Evolutionary conservation across 2,888 invertebrate genomes (phyloP).

Genomic region (Schizaphis graminum): DNA sequence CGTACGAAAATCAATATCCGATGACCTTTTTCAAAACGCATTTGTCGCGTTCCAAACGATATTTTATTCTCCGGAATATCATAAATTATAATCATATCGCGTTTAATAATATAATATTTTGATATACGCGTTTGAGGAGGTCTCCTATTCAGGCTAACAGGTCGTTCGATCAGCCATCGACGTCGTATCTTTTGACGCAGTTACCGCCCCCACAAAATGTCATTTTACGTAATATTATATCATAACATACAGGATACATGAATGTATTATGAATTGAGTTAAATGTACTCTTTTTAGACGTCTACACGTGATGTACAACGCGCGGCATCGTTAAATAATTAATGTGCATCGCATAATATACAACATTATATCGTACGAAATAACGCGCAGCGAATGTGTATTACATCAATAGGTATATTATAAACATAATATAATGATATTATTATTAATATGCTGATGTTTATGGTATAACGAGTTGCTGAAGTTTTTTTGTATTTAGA

Average conservation of each 20-base stretch:
- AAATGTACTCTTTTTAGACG: neutral
- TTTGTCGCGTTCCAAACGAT: neutral
- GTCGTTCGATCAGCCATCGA: neutral
- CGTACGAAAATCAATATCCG: constrained; percentile 36
- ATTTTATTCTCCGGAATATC: neutral
- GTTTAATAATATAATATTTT: neutral
- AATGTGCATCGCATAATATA: neutral
- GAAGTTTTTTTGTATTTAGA: neutral
- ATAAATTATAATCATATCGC: neutral
- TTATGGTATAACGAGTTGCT: neutral
- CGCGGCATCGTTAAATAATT: neutral
- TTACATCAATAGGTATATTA: neutral
- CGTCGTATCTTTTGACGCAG: neutral
- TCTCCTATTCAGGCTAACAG: neutral
- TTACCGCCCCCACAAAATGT: neutral
- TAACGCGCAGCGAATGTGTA: neutral
- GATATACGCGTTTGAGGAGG: neutral
- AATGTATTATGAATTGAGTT: neutral
- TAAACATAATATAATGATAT: neutral
- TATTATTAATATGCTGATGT: neutral
- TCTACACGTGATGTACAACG: neutral
- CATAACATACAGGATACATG: neutral
- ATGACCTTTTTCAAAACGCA: constrained; percentile 13
- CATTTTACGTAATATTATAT: neutral
- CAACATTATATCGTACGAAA: neutral